A percentile compares a stretch with the other conserved stretches of the same genome.
Conservation (phyloP, 2,113 vertebrate species). For the Maccullochella peelii region DNA sequence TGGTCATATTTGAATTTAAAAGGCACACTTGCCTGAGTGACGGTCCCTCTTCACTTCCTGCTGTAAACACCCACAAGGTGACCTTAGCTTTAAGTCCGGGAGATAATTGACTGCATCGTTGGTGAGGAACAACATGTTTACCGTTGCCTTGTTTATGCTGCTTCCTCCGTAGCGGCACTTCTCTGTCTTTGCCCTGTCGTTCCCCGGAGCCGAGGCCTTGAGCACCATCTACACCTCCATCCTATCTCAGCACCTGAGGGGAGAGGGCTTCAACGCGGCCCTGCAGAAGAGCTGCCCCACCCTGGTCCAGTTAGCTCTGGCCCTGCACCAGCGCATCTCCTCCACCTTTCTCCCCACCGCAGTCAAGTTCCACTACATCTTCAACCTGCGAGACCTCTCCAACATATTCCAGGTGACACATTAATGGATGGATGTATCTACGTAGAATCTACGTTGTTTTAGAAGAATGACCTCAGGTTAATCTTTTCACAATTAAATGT, state of each 20-base stretch:
- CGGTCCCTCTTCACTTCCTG: neutral
- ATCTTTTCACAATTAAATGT: slow-evolving; percentile 14
- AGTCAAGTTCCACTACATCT: slow-evolving; percentile 96
- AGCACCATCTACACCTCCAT: slow-evolving; percentile 94
- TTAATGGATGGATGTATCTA: neutral
- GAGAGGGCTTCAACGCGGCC: slow-evolving; percentile 79
- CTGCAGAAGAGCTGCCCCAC: slow-evolving; percentile 86
- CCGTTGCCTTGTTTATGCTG: neutral
- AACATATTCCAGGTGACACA: slow-evolving; percentile 93
- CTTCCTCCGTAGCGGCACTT: slow-evolving; percentile 90
- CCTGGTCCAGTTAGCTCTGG: slow-evolving; percentile 88
- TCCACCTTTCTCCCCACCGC: slow-evolving; percentile 92
- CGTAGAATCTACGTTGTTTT: neutral
- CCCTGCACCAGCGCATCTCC: slow-evolving; percentile 88
- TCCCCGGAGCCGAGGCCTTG: slow-evolving; percentile 89
- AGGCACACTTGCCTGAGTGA: neutral
- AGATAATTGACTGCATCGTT: slow-evolving; percentile 5
- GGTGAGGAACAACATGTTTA: neutral
- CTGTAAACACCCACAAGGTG: slow-evolving; percentile 11
- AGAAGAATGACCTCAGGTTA: slow-evolving; percentile 5
- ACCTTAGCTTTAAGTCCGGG: neutral
- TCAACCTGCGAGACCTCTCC: slow-evolving; percentile 96
- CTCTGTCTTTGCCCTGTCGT: slow-evolving; percentile 91
- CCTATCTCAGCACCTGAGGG: slow-evolving; percentile 87
- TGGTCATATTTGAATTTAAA: slow-evolving; percentile 21